Conservation (phyloP, 2,113 vertebrate genomes). For the Proterorhinus semilunaris region DNA sequence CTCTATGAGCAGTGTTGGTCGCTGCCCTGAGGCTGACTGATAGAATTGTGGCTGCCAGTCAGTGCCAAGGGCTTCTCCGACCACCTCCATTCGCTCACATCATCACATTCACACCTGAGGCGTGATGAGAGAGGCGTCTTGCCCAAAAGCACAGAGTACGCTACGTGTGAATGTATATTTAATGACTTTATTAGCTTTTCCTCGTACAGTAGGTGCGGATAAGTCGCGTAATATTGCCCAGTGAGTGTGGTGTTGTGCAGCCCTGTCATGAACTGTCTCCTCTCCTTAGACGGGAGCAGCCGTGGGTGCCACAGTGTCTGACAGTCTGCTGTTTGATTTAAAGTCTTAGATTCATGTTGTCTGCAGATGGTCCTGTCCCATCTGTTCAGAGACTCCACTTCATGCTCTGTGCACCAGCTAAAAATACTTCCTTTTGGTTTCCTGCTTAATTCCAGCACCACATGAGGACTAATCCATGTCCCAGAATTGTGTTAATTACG, state of each 20-base stretch:
- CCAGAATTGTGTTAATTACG: slow-evolving; percentile 1
- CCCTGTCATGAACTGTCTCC: not conserved
- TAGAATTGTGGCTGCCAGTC: too few species aligned
- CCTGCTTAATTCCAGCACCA: not conserved
- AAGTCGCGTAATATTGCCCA: not conserved
- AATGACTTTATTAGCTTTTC: too few species aligned
- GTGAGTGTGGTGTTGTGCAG: not conserved
- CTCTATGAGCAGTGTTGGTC: too few species aligned
- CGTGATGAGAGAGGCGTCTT: too few species aligned
- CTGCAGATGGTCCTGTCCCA: slow-evolving; percentile 3
- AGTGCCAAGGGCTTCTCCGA: too few species aligned
- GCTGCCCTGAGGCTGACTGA: too few species aligned
- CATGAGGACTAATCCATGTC: slow-evolving; percentile 1
- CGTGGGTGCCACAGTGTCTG: not conserved
- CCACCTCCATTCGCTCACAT: too few species aligned
- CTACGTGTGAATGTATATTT: too few species aligned
- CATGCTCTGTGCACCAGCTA: not conserved
- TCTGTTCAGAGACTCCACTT: slow-evolving; percentile 8
- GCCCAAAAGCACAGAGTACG: too few species aligned
- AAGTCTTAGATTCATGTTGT: not conserved
- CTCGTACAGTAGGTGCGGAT: too few species aligned
- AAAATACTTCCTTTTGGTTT: slow-evolving; percentile 11
- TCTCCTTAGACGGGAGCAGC: not conserved
- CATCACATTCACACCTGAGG: too few species aligned
- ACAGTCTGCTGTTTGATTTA: slow-evolving; percentile 2